These are phyloP conservation scores for Chelon auratus DNA, from an alignment of 2,797 vertebrate genomes.

Conservation along the genomic window DNA sequence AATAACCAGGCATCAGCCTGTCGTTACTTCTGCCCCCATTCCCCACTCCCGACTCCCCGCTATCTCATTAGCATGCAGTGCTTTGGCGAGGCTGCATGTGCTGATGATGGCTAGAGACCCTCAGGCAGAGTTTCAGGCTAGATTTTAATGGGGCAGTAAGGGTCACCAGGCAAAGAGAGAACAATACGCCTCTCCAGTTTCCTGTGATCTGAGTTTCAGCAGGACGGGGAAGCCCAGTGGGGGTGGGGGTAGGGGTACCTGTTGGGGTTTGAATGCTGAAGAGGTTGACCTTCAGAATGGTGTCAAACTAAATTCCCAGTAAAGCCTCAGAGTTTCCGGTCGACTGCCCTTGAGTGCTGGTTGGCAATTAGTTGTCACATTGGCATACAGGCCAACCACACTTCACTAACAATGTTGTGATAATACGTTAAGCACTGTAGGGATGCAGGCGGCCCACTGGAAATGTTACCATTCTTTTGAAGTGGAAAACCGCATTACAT, in stretches of 20 bases:
- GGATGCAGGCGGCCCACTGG: conserved; percentile 19
- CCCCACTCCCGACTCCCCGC: not conserved
- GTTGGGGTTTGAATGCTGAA: conserved; percentile 61
- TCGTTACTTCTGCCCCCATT: conserved; percentile 36
- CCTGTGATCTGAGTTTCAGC: conserved; percentile 68
- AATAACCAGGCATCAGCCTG: conserved; percentile 19
- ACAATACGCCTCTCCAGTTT: conserved; percentile 63
- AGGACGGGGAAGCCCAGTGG: conserved; percentile 22
- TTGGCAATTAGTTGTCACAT: conserved; percentile 47
- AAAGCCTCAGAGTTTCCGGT: conserved; percentile 44
- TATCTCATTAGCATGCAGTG: conserved; percentile 58
- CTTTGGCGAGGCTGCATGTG: conserved; percentile 32
- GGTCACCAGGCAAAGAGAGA: conserved; percentile 74
- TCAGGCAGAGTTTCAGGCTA: conserved; percentile 82
- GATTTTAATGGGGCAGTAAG: conserved; percentile 81
- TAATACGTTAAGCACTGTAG: conserved; percentile 48
- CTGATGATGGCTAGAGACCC: conserved; percentile 75
- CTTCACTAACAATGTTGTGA: conserved; percentile 46
- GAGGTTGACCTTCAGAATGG: conserved; percentile 71
- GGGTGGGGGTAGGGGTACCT: conserved; percentile 20
- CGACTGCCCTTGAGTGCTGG: conserved; percentile 42
- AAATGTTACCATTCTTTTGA: conserved; percentile 37
- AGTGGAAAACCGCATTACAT: conserved; percentile 33
- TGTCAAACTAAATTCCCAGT: conserved; percentile 57
- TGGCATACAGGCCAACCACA: conserved; percentile 5